phyloP scores from a whole-genome alignment of 92 coral and sea anemone species.

The Nematostella vectensis region DNA sequence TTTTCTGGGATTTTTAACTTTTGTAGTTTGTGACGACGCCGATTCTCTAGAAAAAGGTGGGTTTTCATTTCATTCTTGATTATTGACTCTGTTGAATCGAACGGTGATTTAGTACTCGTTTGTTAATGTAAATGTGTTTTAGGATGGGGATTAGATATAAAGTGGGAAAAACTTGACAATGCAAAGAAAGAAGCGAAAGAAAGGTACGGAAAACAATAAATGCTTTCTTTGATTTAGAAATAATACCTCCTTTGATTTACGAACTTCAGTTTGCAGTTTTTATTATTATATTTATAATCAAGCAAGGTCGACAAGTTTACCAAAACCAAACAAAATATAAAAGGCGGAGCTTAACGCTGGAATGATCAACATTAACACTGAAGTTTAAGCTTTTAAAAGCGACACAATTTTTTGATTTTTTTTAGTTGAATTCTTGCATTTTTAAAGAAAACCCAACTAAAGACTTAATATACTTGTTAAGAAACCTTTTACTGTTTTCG shows the following conservation, averaged over 20 bases:
- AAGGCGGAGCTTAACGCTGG: too few relatives aligned
- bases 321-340: too few relatives aligned
- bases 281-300: too few relatives aligned
- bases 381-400: too few relatives aligned
- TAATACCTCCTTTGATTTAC: too few relatives aligned
- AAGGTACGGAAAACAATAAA: conserved; percentile 31
- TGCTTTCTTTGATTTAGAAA: not conserved
- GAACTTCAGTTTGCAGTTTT: not conserved
- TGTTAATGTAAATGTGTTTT: not conserved
- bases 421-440: too few relatives aligned
- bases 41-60: conserved; percentile 28
- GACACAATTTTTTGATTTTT: too few relatives aligned
- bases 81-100: not conserved
- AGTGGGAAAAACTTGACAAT: conserved; percentile 56
- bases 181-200: conserved; percentile 58
- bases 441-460: too few relatives aligned
- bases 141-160: conserved; percentile 75
- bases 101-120: not conserved
- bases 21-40: conserved; percentile 8
- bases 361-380: too few relatives aligned
- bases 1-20: not conserved
- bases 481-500: too few relatives aligned
- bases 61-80: not conserved
- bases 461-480: too few relatives aligned
- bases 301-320: too few relatives aligned